A percentile compares a stretch with the other conserved stretches of the same genome.
Conservation (phyloP, 2,888 invertebrate species). For the Clitarchus hookeri region DNA sequence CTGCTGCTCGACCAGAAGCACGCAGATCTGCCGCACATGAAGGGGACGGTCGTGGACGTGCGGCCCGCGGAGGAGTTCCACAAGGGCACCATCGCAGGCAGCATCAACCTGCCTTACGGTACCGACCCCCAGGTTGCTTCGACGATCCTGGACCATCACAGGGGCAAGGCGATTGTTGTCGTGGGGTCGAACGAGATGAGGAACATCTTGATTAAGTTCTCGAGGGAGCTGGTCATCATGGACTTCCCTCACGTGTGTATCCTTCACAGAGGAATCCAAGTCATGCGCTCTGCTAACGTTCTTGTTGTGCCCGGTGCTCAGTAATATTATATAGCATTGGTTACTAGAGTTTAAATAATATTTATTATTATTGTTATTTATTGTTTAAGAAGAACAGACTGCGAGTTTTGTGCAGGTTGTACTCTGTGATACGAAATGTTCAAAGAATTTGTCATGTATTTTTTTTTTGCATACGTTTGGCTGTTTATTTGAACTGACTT, state of each 20-base stretch:
- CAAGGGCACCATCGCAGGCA: constrained; percentile 76
- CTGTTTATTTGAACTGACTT: too few species aligned
- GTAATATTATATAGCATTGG: not conserved
- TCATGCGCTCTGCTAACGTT: constrained; percentile 60
- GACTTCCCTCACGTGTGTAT: constrained; percentile 79
- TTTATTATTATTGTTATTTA: too few species aligned
- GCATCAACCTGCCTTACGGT: constrained; percentile 88
- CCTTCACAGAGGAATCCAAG: constrained; percentile 84
- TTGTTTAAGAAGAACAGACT: too few species aligned
- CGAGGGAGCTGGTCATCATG: constrained; percentile 80
- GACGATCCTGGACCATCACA: constrained; percentile 61
- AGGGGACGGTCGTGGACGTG: constrained; percentile 70
- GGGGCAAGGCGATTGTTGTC: constrained; percentile 72
- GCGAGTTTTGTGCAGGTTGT: too few species aligned
- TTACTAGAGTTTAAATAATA: too few species aligned
- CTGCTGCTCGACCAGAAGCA: constrained; percentile 61
- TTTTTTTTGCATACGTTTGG: too few species aligned
- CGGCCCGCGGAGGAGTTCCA: constrained; percentile 69
- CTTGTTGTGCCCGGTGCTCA: constrained; percentile 55
- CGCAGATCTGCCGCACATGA: constrained; percentile 51
- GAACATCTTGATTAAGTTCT: constrained; percentile 68
- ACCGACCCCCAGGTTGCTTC: constrained; percentile 67
- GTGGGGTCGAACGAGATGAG: constrained; percentile 59
- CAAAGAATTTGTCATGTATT: too few species aligned
- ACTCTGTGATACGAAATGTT: too few species aligned